Evolutionary conservation across 2,113 vertebrate species (phyloP).

Genomic region (Clinocottus analis): DNA sequence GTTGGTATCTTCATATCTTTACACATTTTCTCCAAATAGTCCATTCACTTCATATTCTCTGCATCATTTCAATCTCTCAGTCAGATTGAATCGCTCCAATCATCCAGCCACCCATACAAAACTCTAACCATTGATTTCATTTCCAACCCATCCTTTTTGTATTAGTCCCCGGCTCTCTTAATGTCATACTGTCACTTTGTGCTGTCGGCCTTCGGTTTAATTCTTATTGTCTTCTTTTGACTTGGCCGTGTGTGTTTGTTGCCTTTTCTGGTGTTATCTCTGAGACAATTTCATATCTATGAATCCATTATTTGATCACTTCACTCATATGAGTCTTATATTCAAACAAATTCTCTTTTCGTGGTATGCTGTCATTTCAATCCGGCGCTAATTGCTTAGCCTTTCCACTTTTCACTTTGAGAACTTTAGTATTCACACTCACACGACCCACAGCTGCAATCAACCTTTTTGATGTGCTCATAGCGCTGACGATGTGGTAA

Average conservation of each 20-base stretch:
- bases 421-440: constrained; percentile 26
- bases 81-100: constrained; percentile 31
- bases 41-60: background rate
- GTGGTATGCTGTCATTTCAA: constrained; percentile 29
- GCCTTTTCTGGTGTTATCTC: background rate
- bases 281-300: constrained; percentile 6
- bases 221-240: constrained; percentile 19
- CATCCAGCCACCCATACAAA: constrained; percentile 22
- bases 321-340: background rate
- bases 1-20: background rate
- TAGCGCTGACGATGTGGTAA: constrained; percentile 1
- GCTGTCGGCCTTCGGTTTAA: constrained; percentile 1
- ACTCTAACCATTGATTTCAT: constrained; percentile 32
- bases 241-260: background rate
- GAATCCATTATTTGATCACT: constrained; percentile 9
- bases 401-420: constrained; percentile 21
- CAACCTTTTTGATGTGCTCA: constrained; percentile 32
- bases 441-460: constrained; percentile 11
- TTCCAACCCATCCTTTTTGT: constrained; percentile 12
- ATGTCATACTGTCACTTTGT: constrained; percentile 6
- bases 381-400: constrained; percentile 18
- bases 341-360: constrained; percentile 16
- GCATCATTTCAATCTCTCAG: constrained; percentile 2
- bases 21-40: constrained; percentile 1
- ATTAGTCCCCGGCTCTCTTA: background rate